Base-by-base conservation (phyloP, 1,140 invertebrate genomes). In the Aphelinus atriplicis region DNA sequence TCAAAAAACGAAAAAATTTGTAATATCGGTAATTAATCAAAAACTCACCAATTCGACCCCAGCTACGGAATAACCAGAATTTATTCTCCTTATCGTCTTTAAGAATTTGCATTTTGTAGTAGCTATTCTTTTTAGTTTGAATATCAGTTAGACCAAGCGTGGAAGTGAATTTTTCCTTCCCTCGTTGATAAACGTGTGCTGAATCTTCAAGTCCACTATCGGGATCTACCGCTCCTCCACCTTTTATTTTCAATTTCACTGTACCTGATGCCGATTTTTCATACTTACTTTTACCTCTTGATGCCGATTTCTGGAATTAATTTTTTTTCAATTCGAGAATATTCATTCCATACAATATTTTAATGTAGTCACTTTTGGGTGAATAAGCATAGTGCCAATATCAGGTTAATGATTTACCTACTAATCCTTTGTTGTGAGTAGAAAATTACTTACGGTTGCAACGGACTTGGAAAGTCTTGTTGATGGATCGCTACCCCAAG, bases 21-120 rank as follows among this genome's bases (percentile, higher is more conserved):
- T 26, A 26, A 26, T 26, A 26, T 26, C 26, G 26, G 26, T 26
- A 26, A 26, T 55, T 7, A 55, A 47, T 67, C 9, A 71, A 55
- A 65, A 64, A 50, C n/a, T 71, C 56, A 76, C 75, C 84, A 80
- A 98, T 97, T 77, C 98, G 90, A 42, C 98, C 98, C 98, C 98
- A 99, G 0, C 95, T 91, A 48, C 95, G 90, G 84, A 96, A 98
- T 7, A 98, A 78, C 91, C 92, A 96, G 85, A 91, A 97, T 89
- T 88, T 91, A 6, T 91, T 89, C 56, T 85, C 85, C 42, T 85
- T 89, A 83, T 98, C 96, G 10, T 91, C 84, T 84, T 97, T 91
- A 9, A 99, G 86, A 53, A 98, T 85, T 87, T 99, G 98, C 50
- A 99, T 77, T 86, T 99, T 99, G 85, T 99, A 99, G 86, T 90